Percentiles rank a stretch among this genome's conserved stretches.
Evolutionary conservation across 1,140 invertebrate genomes (phyloP).

Genomic region (Cyrtorhinus lividipennis): DNA sequence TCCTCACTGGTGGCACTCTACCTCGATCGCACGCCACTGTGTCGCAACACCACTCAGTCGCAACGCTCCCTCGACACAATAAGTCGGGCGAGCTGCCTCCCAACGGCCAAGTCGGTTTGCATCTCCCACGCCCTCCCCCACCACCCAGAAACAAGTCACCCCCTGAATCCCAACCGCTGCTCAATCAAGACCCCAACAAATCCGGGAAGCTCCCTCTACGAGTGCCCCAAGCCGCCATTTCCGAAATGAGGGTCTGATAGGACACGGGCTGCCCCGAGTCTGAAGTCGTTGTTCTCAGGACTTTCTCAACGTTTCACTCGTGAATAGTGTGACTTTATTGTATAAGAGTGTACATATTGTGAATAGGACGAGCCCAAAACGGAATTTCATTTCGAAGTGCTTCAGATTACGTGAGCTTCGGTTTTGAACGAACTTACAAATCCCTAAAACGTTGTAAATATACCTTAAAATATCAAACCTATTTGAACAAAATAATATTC

Average conservation of each 20-base stretch:
- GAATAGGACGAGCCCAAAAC: too few relatives aligned
- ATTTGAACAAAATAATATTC: too few relatives aligned
- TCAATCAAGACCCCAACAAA: slow-evolving; percentile 26
- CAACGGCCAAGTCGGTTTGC: slow-evolving; percentile 38
- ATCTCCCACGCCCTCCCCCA: slow-evolving; percentile 39
- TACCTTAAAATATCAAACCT: too few relatives aligned
- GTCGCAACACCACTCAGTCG: slow-evolving; percentile 19
- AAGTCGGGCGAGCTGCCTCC: slow-evolving; percentile 33
- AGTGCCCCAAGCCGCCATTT: slow-evolving; percentile 58
- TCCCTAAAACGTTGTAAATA: too few relatives aligned
- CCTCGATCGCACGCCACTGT: slow-evolving; percentile 17
- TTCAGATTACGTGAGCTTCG: too few relatives aligned
- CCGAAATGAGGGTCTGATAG: slow-evolving; percentile 68
- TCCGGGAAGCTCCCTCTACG: slow-evolving; percentile 31
- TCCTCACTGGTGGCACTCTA: slow-evolving; percentile 37
- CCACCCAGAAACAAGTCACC: slow-evolving; percentile 39
- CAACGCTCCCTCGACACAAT: slow-evolving; percentile 31
- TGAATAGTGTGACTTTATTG: neutral
- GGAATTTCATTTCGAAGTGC: too few relatives aligned
- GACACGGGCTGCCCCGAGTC: neutral
- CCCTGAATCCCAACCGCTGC: slow-evolving; percentile 39
- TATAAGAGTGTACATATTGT: slow-evolving; percentile 13
- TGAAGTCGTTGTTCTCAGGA: neutral
- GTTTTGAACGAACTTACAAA: too few relatives aligned
- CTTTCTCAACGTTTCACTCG: neutral